Base-by-base conservation (phyloP, 2,888 invertebrate genomes). In the Petrolisthes cinctipes region DNA sequence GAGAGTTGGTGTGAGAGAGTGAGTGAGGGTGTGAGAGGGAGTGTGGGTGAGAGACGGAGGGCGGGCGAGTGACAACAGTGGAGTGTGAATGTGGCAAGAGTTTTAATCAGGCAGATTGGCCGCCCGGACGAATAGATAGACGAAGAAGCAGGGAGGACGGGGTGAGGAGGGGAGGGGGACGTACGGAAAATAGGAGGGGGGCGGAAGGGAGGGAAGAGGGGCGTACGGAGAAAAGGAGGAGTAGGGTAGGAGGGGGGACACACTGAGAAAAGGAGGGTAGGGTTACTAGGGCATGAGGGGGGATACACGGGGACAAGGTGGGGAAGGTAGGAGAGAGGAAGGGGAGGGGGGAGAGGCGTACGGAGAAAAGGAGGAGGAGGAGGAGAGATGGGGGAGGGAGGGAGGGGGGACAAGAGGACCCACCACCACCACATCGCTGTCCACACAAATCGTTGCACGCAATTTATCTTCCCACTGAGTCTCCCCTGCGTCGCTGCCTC, bases 381-480 rank as follows among this genome's bases (percentile, higher is more conserved):
- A n/a, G 71, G 71, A 5, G 71, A 20, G 6, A 20, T 5, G 7
- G 73, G 73, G 7, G 73, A 57, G 9, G 57, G 23, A 23, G 80
- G 61, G 2, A 57, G 80, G 20, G 4, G 80, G 7, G 11, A 23
- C 2, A 14, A 14, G n/a, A 0, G 80, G 5, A 37, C 37, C 37
- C 14, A 53, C 73, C 53, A 51, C 51, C 57, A 53, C 23, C 85
- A 23, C 85, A 79, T 20, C 75, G 86, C 86, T 86, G 86, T 86
- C 86, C 86, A 86, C 86, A 86, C 86, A 86, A 86, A 86, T 86
- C 86, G 81, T 75, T 83, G 86, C 83, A 86, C 73, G 86, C 83
- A 86, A 86, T 86, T 86, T 86, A 83, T 86, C 86, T 83, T 83
- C 57, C n/a, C 86, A 51, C 66, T 66, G 79, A 66, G 14, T 73